Conservation (phyloP, 2,113 vertebrate genomes). For the Asarcornis scutulata region DNA sequence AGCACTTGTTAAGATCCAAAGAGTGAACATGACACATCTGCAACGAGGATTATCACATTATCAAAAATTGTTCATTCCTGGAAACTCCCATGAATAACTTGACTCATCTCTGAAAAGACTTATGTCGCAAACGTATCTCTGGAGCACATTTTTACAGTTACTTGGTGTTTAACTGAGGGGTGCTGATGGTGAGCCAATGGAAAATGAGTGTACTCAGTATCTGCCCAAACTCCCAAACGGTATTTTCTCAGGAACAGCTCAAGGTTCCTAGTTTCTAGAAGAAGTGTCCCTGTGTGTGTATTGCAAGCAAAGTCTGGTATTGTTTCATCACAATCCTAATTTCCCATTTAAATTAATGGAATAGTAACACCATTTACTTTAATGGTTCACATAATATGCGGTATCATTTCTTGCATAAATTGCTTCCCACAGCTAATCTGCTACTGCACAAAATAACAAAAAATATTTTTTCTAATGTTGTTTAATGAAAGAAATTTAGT, state of each 20-base stretch:
- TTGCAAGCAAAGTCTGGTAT: background rate
- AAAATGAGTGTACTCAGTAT: background rate
- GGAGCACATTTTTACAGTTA: background rate
- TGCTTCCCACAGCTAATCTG: slow-evolving; percentile 21
- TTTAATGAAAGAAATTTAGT: background rate
- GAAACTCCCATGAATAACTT: background rate
- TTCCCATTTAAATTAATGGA: slow-evolving; percentile 48
- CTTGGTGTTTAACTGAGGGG: background rate
- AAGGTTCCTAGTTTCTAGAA: background rate
- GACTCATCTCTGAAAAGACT: background rate
- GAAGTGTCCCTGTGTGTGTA: background rate
- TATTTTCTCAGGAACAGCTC: background rate
- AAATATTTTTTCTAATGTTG: background rate
- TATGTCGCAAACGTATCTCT: background rate
- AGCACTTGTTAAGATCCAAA: background rate
- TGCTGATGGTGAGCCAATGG: background rate
- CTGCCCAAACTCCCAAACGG: background rate
- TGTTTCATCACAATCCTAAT: background rate
- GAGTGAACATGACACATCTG: background rate
- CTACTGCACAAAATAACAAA: background rate
- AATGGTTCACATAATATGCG: slow-evolving; percentile 13
- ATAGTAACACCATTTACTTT: slow-evolving; percentile 24
- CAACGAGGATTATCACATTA: background rate
- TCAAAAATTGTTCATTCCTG: background rate
- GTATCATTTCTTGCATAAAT: slow-evolving; percentile 17